Base-by-base conservation (phyloP, 2,797 vertebrate species). In the Spheniscus humboldti region DNA sequence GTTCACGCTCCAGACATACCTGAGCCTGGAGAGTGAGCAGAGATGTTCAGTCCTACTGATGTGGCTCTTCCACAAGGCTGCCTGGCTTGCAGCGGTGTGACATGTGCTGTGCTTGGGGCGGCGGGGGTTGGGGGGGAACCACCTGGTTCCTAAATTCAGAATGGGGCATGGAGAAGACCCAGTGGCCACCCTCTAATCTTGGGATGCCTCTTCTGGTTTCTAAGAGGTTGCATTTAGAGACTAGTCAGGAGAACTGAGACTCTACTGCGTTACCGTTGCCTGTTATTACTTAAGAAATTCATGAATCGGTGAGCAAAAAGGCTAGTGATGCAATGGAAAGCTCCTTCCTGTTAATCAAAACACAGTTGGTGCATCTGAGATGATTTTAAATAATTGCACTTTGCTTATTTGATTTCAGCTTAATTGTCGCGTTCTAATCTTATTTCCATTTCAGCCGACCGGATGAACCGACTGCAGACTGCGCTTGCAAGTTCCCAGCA, bases 401-500 rank as follows among this genome's bases (percentile, higher is more conserved):
- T 71, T 1, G 79, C 74, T 96, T 88, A 96, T 96, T 97, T 94
- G 92, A 96, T 97, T 97, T 89, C 47, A 15, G 68, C 52, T 90
- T 86, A 90, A 95, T 86, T 91, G 94, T 95, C 6, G 5, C 39
- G 5, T 57, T 28, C 79, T 86, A 86, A 94, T 94, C 74, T 81
- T 55, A 30, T 97, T 88, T 92, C 89, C 55, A 7, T 95, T 94
- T 23, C 97, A 99, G 99, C 98, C 37, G 99, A 99, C 95, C 98
- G 99, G 57, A 98, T 99, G 96, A 99, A 99, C 87, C 99, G 99
- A 97, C 98, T 99, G 62, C 99, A 99, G 97, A 98, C 98, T 3
- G 99, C 99, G 3, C 98, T 99, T 35, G 99, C 99, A 1, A 99
- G 99, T 96, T 99, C 99, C 55, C 99, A 99, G 98, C 99, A 99